Conservation (phyloP, 2,113 vertebrate species). For the Pterocles gutturalis region DNA sequence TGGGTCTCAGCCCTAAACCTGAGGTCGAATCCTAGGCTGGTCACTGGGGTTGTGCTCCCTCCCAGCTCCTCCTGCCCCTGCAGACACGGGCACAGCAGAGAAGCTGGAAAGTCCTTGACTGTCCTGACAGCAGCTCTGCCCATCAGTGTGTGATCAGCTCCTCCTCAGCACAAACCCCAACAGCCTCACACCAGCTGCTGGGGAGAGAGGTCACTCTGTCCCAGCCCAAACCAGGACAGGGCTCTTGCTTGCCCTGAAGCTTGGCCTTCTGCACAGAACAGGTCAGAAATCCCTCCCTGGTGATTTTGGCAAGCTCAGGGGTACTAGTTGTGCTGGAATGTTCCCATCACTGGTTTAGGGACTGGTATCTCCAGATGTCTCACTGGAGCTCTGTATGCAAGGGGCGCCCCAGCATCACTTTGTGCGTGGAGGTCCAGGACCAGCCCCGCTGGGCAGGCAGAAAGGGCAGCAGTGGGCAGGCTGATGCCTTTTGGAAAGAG, state of each 20-base stretch:
- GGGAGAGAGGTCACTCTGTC: no score
- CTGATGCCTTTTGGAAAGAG: neutral
- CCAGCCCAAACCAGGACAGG: no score
- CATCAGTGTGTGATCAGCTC: no score
- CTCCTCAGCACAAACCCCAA: no score
- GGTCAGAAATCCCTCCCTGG: neutral
- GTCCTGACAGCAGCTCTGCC: no score
- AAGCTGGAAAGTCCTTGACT: no score
- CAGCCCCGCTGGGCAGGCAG: accelerated
- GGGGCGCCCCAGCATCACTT: neutral
- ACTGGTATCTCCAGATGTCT: neutral
- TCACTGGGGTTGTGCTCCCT: no score
- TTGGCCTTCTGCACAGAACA: neutral
- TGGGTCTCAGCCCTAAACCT: no score
- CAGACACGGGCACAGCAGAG: no score
- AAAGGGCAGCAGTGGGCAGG: neutral
- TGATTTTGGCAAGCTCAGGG: neutral
- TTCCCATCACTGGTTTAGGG: neutral
- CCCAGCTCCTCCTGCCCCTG: no score
- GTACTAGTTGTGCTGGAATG: accelerated
- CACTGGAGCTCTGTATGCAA: accelerated
- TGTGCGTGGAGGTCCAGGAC: neutral
- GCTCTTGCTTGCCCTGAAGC: neutral
- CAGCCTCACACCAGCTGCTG: no score
- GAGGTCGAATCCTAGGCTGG: no score